Evolutionary conservation across 2,113 vertebrate species (phyloP).

Genomic region (Salminus brasiliensis): DNA sequence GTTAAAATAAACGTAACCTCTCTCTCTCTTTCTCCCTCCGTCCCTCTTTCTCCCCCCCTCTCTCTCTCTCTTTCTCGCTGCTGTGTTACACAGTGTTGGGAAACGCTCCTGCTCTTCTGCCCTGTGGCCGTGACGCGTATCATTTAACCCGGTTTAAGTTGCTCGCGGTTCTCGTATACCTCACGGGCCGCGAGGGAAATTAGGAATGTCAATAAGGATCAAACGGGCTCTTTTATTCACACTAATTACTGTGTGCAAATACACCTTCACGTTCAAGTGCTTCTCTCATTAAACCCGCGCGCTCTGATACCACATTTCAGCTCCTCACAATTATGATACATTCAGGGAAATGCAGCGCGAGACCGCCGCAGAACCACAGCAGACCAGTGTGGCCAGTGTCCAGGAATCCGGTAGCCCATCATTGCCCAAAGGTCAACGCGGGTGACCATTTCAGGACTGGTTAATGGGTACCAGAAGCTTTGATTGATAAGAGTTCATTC

Average conservation of each 20-base stretch:
- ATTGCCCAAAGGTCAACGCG: too few species aligned
- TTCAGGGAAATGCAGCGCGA: conserved; percentile 14
- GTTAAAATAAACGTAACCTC: background rate
- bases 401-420: background rate
- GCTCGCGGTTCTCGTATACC: conserved; percentile 18
- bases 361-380: background rate
- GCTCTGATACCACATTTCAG: conserved; percentile 40
- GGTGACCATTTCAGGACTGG: too few species aligned
- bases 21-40: too few species aligned
- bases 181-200: conserved; percentile 47
- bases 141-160: conserved; percentile 56
- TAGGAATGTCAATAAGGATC: conserved; percentile 60
- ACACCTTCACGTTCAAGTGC: conserved; percentile 53
- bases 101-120: conserved; percentile 42
- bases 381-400: background rate
- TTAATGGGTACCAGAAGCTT: too few species aligned
- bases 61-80: conserved; percentile 35
- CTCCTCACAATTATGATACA: conserved; percentile 51
- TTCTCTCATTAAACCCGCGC: conserved; percentile 38
- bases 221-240: conserved; percentile 53
- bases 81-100: conserved; percentile 29
- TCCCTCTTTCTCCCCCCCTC: too few species aligned
- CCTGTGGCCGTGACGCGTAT: conserved; percentile 39
- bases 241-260: conserved; percentile 60
- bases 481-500: too few species aligned